A percentile compares a stretch with the other conserved stretches of the same genome.
Conservation (phyloP, 2,888 invertebrate genomes). For the Melieria omissa region DNA sequence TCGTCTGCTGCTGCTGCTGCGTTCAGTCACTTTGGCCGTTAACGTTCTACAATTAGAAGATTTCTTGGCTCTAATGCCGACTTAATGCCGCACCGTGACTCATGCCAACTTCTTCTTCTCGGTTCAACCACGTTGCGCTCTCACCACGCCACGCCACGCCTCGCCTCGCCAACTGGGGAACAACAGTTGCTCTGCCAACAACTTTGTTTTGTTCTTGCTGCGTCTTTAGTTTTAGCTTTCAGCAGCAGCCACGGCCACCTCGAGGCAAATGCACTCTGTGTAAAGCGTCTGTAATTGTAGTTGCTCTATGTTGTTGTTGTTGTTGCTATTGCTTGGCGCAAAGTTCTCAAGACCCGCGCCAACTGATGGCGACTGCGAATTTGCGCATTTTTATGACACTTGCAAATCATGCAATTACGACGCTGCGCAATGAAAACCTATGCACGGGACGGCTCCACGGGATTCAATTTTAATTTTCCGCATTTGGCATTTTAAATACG, state of each 20-base stretch:
- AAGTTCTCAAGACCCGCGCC: neutral
- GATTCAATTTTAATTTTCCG: no score
- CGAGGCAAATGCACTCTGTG: neutral
- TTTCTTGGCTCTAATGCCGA: constrained; percentile 14
- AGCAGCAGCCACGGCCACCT: neutral
- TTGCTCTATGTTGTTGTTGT: constrained; percentile 6
- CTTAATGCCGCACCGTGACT: constrained; percentile 12
- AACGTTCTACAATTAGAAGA: constrained; percentile 19
- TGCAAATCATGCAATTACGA: neutral
- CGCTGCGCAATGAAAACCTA: no score
- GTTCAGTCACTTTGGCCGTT: constrained; percentile 4
- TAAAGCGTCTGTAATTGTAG: constrained; percentile 2
- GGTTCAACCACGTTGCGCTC: neutral
- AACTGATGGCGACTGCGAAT: neutral
- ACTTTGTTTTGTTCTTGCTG: neutral
- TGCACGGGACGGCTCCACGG: no score
- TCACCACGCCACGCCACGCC: neutral
- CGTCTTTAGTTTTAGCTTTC: constrained; percentile 7
- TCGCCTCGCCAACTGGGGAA: no score
- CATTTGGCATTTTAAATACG: no score
- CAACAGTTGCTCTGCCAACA: constrained; percentile 9
- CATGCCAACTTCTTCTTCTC: constrained; percentile 6
- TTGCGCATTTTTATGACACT: neutral
- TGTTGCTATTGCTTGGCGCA: constrained; percentile 2
- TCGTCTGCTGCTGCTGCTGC: neutral